Percentiles rank a stretch among this genome's conserved stretches.
These are phyloP conservation scores for Vidua chalybeata DNA, from an alignment of 2,113 vertebrate species.

Conservation along the genomic window DNA sequence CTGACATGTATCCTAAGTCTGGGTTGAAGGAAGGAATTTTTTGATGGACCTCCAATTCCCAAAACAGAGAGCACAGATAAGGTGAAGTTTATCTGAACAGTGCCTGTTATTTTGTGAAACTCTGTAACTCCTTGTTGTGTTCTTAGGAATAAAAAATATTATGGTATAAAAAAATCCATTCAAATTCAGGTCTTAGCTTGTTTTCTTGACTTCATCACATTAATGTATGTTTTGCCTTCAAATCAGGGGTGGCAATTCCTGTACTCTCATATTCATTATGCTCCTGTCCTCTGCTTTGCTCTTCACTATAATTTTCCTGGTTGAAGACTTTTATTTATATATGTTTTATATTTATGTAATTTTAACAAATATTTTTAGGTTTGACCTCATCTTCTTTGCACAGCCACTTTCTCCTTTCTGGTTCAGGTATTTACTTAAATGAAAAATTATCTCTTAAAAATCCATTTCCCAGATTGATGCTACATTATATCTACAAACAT, in stretches of 20 bases:
- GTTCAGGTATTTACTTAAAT: neutral
- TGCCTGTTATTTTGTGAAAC: neutral
- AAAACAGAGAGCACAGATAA: neutral
- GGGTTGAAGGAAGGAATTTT: neutral
- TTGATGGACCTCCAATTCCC: neutral
- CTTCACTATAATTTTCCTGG: neutral
- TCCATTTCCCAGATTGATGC: neutral
- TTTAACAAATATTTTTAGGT: neutral
- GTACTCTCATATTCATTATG: neutral
- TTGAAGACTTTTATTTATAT: neutral
- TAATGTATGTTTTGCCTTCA: neutral
- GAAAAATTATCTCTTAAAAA: neutral
- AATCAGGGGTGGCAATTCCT: neutral
- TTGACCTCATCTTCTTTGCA: neutral
- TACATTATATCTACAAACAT: neutral
- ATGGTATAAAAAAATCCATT: neutral
- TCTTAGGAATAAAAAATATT: slow-evolving; percentile 36
- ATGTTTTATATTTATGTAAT: neutral
- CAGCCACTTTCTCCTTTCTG: neutral
- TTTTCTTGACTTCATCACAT: neutral
- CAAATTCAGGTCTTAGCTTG: neutral
- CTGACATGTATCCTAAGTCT: neutral
- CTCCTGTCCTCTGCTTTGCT: neutral
- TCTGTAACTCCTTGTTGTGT: slow-evolving; percentile 13
- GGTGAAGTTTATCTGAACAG: neutral